Percentiles rank a stretch among this genome's conserved stretches.
phyloP scores from a whole-genome alignment of 1,140 invertebrate genomes.

The Ostrea edulis region DNA sequence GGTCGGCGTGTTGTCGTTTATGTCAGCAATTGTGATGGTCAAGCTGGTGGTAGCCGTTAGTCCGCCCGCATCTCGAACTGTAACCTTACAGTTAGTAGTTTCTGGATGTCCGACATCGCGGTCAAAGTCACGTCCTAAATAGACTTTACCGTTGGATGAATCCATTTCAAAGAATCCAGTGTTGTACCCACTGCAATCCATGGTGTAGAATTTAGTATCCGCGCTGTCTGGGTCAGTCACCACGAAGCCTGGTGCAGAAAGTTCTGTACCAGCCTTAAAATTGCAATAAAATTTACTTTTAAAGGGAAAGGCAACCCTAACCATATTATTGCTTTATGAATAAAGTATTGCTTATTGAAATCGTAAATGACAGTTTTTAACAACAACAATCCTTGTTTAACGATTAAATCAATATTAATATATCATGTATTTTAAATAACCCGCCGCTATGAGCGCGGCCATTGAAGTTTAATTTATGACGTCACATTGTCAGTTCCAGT shows the following conservation, averaged over 20 bases:
- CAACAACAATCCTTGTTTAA: too few species aligned
- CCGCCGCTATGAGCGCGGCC: too few species aligned
- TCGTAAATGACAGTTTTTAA: too few species aligned
- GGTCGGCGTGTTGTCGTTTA: constrained; percentile 39
- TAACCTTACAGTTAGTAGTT: constrained; percentile 46
- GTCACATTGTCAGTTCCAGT: too few species aligned
- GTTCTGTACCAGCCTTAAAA: constrained; percentile 27
- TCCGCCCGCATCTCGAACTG: constrained; percentile 46
- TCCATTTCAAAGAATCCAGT: constrained; percentile 52
- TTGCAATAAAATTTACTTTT: too few species aligned
- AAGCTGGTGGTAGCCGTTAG: constrained; percentile 40
- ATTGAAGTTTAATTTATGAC: too few species aligned
- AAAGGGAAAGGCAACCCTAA: too few species aligned
- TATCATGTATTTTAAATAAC: too few species aligned
- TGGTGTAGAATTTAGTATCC: constrained; percentile 46
- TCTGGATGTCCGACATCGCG: constrained; percentile 50
- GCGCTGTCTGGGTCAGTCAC: constrained; percentile 53
- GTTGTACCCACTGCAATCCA: constrained; percentile 50
- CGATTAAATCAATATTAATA: too few species aligned
- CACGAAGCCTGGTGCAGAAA: constrained; percentile 10
- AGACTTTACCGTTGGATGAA: constrained; percentile 11
- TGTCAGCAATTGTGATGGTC: constrained; percentile 55
- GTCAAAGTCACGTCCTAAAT: constrained; percentile 51
- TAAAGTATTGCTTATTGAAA: too few species aligned
- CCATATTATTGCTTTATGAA: too few species aligned